These are phyloP conservation scores for Caiman crocodilus DNA, from an alignment of 2,797 vertebrate genomes.

Conservation along the genomic window DNA sequence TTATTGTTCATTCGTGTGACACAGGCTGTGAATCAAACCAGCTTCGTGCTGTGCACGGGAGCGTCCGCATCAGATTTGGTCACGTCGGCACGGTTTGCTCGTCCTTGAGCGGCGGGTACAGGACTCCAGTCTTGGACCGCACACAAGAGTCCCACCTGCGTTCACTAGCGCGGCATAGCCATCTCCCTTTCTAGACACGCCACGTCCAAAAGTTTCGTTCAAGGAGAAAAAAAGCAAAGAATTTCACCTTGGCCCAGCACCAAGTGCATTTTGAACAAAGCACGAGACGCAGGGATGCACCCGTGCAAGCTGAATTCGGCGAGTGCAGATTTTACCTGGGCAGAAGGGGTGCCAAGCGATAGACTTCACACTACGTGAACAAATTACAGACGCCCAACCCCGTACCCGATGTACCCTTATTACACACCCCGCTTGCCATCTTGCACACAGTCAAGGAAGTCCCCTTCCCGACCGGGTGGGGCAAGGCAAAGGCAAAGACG, in stretches of 20 bases:
- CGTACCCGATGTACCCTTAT: not conserved
- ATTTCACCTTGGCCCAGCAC: not conserved
- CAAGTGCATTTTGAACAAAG: fast-evolving
- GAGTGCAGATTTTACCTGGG: not conserved
- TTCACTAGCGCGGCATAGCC: not conserved
- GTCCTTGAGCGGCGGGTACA: not conserved
- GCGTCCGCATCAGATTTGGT: not conserved
- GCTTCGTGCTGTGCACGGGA: not conserved
- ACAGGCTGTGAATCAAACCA: not conserved
- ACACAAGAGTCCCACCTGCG: not conserved
- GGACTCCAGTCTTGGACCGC: not conserved
- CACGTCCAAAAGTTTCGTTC: not conserved
- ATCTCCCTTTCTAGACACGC: not conserved
- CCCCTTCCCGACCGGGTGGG: not conserved
- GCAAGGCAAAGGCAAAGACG: not conserved
- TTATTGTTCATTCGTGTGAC: not conserved
- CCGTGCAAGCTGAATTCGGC: not conserved
- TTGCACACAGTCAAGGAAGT: not conserved
- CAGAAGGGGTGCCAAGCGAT: not conserved
- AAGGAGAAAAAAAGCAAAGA: not conserved
- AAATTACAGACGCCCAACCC: not conserved
- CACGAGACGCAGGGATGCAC: not conserved
- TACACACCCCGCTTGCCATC: not conserved
- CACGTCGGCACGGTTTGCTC: not conserved
- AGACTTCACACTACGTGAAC: not conserved